Evolutionary conservation across 2,888 invertebrate genomes (phyloP).

Genomic region (Amorpha juglandis): DNA sequence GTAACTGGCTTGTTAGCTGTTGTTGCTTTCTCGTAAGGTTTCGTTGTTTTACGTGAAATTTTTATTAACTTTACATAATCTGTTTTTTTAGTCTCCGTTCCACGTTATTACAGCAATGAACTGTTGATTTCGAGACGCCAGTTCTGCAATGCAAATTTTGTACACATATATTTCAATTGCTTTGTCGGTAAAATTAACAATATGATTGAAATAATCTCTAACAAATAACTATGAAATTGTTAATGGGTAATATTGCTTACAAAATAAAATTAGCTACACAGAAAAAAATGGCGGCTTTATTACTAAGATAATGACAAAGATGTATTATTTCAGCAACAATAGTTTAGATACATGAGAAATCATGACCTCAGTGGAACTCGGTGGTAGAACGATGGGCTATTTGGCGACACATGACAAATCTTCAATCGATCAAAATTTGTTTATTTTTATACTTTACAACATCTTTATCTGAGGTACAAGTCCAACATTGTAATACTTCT

Average conservation of each 20-base stretch:
- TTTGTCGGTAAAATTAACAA: not conserved
- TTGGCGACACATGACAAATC: too few relatives aligned
- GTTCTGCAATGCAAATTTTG: not conserved
- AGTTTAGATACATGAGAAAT: too few relatives aligned
- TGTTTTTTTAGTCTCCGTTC: slow-evolving; percentile 30
- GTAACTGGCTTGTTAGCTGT: slow-evolving; percentile 27
- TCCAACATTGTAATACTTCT: too few relatives aligned
- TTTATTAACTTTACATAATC: slow-evolving; percentile 44
- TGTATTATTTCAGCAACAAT: too few relatives aligned
- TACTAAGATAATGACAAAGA: too few relatives aligned
- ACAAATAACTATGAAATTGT: not conserved
- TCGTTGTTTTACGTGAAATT: slow-evolving; percentile 46
- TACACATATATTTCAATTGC: not conserved
- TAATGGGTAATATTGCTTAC: not conserved
- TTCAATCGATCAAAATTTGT: too few relatives aligned
- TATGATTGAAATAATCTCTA: not conserved
- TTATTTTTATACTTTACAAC: too few relatives aligned
- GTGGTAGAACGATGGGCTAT: too few relatives aligned
- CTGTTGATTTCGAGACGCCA: slow-evolving; percentile 1
- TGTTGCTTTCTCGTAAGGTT: slow-evolving; percentile 48
- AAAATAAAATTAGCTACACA: too few relatives aligned
- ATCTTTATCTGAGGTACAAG: too few relatives aligned
- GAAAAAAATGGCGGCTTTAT: too few relatives aligned
- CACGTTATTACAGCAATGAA: slow-evolving; percentile 4
- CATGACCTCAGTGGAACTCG: too few relatives aligned